A percentile compares a stretch with the other conserved stretches of the same genome.
Conservation (phyloP, 1,140 invertebrate genomes). For the Plectrocnemia conspersa region DNA sequence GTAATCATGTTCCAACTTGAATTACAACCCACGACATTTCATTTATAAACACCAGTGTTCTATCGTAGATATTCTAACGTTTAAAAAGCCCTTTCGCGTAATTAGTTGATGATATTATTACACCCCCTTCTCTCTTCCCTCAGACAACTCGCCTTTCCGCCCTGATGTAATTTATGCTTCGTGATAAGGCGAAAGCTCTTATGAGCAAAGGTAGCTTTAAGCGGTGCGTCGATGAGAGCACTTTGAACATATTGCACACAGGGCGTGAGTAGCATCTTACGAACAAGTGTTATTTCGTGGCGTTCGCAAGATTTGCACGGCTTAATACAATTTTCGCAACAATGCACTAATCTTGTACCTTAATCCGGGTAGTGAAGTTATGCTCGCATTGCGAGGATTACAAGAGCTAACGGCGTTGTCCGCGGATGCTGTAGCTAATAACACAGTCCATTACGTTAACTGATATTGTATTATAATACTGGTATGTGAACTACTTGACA, state of each 20-base stretch:
- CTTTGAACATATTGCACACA: neutral
- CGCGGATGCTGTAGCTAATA: too few relatives aligned
- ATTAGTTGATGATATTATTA: neutral
- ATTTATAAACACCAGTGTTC: neutral
- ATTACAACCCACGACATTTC: too few relatives aligned
- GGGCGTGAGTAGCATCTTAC: neutral
- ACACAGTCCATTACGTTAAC: too few relatives aligned
- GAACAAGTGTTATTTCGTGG: neutral
- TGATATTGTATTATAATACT: too few relatives aligned
- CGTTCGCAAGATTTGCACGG: conserved; percentile 1
- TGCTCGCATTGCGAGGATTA: too few relatives aligned
- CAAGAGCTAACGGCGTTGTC: too few relatives aligned
- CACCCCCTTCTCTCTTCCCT: too few relatives aligned
- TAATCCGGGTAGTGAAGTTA: too few relatives aligned
- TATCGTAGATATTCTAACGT: conserved; percentile 6
- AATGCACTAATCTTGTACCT: conserved; percentile 17
- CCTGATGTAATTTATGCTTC: neutral
- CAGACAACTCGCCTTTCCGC: too few relatives aligned
- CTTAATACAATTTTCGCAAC: conserved; percentile 15
- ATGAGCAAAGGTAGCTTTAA: neutral
- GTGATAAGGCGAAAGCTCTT: neutral
- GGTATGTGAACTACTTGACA: too few relatives aligned
- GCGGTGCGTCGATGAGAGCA: neutral
- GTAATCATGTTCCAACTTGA: too few relatives aligned
- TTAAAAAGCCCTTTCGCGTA: neutral